Percentiles rank a stretch among this genome's conserved stretches.
phyloP scores from a whole-genome alignment of 2,797 vertebrate genomes.

The Eulemur rubriventer region DNA sequence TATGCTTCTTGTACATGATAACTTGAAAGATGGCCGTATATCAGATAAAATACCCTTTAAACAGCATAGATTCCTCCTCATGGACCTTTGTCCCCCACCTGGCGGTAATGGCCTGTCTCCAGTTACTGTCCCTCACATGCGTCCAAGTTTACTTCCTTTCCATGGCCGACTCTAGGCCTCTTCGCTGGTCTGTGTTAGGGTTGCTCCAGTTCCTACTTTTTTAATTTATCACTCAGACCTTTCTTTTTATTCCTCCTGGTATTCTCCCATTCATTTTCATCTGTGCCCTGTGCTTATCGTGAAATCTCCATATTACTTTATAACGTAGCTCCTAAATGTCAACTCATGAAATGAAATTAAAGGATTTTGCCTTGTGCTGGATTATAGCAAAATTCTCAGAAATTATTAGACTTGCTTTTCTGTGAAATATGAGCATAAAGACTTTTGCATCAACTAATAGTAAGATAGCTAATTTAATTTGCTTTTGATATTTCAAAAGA shows the following conservation, averaged over 20 bases:
- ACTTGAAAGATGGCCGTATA: neutral
- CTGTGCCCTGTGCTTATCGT: accelerated
- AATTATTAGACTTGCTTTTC: neutral
- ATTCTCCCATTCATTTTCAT: neutral
- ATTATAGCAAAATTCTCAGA: neutral
- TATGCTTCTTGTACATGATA: neutral
- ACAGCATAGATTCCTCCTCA: accelerated
- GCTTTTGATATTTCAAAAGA: neutral
- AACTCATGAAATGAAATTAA: neutral
- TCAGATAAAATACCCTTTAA: no score
- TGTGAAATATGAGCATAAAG: neutral
- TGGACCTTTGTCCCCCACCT: accelerated
- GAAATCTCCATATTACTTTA: neutral
- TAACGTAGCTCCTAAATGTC: neutral
- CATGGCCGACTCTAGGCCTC: neutral
- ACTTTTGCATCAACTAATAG: neutral
- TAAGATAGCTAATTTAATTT: neutral
- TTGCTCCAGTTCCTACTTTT: neutral
- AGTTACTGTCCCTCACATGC: accelerated
- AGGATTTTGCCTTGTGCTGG: neutral
- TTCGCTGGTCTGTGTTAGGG: accelerated
- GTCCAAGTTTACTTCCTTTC: neutral
- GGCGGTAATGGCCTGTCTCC: accelerated
- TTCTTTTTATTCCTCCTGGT: neutral
- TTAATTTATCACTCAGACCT: neutral